Conservation (phyloP, 2,797 vertebrate species). For the Betta splendens region DNA sequence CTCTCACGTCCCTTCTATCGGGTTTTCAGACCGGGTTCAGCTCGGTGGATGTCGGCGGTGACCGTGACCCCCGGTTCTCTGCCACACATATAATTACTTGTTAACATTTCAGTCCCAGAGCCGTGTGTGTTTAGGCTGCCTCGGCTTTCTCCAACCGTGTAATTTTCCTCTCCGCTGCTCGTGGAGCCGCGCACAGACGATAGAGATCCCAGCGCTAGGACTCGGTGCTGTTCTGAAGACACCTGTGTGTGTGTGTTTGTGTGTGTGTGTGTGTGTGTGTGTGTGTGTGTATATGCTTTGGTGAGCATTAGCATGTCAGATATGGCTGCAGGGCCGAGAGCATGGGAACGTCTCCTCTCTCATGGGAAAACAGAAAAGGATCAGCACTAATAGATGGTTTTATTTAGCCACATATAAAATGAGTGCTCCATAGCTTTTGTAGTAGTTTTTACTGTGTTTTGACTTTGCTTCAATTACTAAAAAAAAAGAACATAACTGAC, state of each 20-base stretch:
- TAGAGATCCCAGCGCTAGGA: constrained; percentile 52
- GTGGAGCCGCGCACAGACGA: constrained; percentile 48
- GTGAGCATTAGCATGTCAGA: constrained; percentile 61
- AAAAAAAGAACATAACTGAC: no score
- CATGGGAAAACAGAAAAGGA: constrained; percentile 51
- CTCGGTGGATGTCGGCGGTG: no score
- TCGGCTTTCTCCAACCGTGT: constrained; percentile 71
- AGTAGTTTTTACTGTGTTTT: no score
- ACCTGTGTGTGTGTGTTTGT: constrained; percentile 73
- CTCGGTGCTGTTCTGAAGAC: constrained; percentile 63
- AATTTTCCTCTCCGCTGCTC: constrained; percentile 63
- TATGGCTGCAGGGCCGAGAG: constrained; percentile 56
- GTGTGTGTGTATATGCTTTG: constrained; percentile 64
- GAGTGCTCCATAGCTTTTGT: no score
- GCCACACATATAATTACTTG: constrained; percentile 55
- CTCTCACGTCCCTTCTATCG: not conserved
- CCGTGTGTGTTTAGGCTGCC: constrained; percentile 66
- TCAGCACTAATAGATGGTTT: constrained; percentile 38
- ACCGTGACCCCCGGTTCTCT: constrained; percentile 21
- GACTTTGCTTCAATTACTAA: no score
- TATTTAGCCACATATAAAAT: constrained; percentile 17
- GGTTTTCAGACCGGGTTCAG: constrained; percentile 13
- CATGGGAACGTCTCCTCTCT: constrained; percentile 65
- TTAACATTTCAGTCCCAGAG: constrained; percentile 48
- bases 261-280: constrained; percentile 66